These are phyloP conservation scores for Sinocyclocheilus maitianheensis DNA, from an alignment of 2,113 vertebrate species.

Conservation along the genomic window DNA sequence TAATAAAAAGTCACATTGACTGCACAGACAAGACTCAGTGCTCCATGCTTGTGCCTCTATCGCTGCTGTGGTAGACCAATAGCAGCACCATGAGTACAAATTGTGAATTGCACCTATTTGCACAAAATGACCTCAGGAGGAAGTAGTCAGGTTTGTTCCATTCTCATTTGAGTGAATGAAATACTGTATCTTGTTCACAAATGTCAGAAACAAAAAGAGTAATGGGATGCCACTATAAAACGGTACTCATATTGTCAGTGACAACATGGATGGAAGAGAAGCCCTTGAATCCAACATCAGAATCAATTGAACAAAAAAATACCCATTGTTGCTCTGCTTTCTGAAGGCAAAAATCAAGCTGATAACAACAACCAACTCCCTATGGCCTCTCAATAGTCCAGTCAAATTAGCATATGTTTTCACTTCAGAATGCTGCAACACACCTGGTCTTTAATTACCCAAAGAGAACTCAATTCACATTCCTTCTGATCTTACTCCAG, in stretches of 20 bases:
- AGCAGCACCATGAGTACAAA: slow-evolving; percentile 33
- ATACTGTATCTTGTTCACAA: neutral
- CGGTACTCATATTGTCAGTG: neutral
- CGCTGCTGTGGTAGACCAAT: neutral
- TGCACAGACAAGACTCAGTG: neutral
- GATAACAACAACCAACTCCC: no score
- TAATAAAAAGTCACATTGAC: neutral
- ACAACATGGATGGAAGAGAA: neutral
- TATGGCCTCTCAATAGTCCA: no score
- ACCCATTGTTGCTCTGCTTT: no score
- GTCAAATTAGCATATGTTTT: no score
- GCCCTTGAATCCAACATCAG: neutral
- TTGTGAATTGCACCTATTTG: neutral
- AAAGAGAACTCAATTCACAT: no score
- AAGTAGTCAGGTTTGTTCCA: neutral
- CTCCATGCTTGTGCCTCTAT: neutral
- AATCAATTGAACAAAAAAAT: no score
- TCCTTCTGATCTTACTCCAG: no score
- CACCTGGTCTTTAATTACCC: no score
- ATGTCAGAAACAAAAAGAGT: neutral
- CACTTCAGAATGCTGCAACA: no score
- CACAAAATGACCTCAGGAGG: neutral
- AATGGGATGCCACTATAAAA: neutral
- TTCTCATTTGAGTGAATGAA: neutral
- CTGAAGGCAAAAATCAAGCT: no score